Conservation (phyloP, 2,113 vertebrate genomes). For the Marmota flaviventris region DNA sequence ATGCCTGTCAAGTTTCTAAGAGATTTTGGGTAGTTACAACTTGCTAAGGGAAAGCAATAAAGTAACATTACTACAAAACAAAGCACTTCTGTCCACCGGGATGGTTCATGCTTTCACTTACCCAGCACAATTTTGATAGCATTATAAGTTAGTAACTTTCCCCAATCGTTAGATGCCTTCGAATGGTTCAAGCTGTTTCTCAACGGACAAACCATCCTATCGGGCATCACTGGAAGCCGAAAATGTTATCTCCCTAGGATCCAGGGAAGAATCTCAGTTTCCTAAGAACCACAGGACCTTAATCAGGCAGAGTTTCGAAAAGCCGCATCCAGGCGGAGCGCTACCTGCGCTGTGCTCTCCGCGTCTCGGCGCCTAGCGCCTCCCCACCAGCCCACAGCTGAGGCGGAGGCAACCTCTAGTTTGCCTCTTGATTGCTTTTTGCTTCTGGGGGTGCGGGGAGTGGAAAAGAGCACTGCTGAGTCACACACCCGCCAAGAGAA, state of each 20-base stretch:
- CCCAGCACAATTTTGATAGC: not conserved
- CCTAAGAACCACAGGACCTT: not conserved
- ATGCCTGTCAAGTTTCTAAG: slow-evolving; percentile 65
- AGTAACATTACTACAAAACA: slow-evolving; percentile 65
- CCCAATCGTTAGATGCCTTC: not conserved
- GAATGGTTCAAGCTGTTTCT: not conserved
- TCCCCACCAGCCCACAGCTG: not conserved
- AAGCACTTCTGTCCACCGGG: slow-evolving; percentile 41
- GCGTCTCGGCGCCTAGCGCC: not conserved
- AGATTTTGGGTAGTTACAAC: slow-evolving; percentile 43
- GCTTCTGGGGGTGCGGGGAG: not conserved
- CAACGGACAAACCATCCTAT: not conserved
- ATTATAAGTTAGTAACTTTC: not conserved
- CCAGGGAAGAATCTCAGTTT: not conserved
- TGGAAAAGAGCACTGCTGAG: not conserved
- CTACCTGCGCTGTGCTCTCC: not conserved
- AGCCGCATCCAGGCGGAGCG: not conserved
- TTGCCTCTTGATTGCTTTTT: not conserved
- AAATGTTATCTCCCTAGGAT: not conserved
- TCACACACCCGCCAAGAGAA: not conserved
- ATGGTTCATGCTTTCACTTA: not conserved
- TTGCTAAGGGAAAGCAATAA: slow-evolving; percentile 61
- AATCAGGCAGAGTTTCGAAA: not conserved
- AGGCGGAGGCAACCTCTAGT: accelerated
- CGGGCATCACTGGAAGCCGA: not conserved